phyloP scores from a whole-genome alignment of 2,113 vertebrate species.

The Pelecanoides urinatrix region DNA sequence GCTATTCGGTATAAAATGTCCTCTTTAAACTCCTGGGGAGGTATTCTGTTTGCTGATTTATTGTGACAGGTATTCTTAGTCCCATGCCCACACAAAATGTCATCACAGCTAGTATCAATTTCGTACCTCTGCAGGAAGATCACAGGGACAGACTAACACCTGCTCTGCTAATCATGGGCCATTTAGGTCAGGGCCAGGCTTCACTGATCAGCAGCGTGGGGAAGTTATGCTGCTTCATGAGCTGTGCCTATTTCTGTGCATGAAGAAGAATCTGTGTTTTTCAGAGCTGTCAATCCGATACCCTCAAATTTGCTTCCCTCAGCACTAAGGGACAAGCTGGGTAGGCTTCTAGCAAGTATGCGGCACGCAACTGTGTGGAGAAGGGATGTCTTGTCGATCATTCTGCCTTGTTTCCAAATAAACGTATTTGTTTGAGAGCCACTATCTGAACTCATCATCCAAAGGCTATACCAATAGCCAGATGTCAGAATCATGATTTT shows the following conservation, averaged over 20 bases:
- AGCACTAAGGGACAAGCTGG: neutral
- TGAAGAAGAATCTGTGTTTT: neutral
- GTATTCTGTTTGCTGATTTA: neutral
- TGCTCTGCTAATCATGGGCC: neutral
- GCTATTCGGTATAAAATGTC: neutral
- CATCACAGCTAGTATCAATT: neutral
- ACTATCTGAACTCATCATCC: neutral
- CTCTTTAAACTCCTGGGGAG: neutral
- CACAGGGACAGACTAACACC: neutral
- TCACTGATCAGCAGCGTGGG: neutral
- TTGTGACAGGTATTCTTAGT: neutral
- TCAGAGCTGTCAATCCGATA: neutral
- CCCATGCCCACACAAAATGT: neutral
- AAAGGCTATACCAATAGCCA: constrained; percentile 24
- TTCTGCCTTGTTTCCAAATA: constrained; percentile 16
- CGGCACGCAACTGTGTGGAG: neutral
- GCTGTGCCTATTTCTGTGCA: neutral
- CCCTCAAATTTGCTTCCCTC: neutral
- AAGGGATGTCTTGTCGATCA: neutral
- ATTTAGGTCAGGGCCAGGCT: neutral
- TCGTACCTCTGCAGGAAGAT: neutral
- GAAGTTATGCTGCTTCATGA: neutral
- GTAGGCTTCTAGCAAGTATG: neutral
- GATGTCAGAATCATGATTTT: constrained; percentile 19
- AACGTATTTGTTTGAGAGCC: neutral